Evolutionary conservation across 1,140 invertebrate genomes (phyloP).

Genomic region (Megalopta genalis): DNA sequence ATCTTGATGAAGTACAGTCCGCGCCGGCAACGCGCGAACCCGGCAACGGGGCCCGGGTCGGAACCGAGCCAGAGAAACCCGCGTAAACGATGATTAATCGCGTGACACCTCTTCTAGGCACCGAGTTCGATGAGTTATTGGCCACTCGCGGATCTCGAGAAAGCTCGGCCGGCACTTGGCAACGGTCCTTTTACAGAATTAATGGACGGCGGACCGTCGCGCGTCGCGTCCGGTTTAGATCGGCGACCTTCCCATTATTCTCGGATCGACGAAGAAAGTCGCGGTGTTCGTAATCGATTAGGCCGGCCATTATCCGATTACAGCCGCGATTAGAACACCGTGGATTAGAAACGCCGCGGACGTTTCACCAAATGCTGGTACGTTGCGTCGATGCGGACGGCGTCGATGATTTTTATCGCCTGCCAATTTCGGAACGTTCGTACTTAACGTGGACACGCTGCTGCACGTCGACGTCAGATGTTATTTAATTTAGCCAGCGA

Average conservation of each 20-base stretch:
- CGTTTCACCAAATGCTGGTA: too few relatives aligned
- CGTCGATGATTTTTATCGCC: too few relatives aligned
- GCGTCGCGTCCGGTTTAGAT: not conserved
- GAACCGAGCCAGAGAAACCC: not conserved
- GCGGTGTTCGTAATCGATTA: not conserved
- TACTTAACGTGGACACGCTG: too few relatives aligned
- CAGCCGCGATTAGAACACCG: too few relatives aligned
- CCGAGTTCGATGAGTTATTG: slow-evolving; percentile 14
- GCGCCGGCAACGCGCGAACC: not conserved
- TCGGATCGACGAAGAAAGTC: slow-evolving; percentile 12
- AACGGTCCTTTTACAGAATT: slow-evolving; percentile 18
- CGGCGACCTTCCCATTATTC: not conserved
- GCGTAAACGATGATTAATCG: slow-evolving; percentile 3
- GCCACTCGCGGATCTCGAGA: not conserved
- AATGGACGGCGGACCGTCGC: not conserved
- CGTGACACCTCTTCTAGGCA: not conserved
- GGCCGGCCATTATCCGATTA: too few relatives aligned
- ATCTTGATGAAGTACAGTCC: slow-evolving; percentile 42
- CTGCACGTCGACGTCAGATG: too few relatives aligned
- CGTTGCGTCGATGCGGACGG: too few relatives aligned
- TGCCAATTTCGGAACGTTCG: too few relatives aligned
- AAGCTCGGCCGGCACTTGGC: not conserved
- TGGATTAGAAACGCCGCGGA: too few relatives aligned
- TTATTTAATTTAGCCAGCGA: too few relatives aligned
- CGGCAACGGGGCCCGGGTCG: too few relatives aligned